Evolutionary conservation across 2,888 invertebrate species (phyloP), one percentile per base, ranked within the genome.

Genomic region (Punctoribates punctum): DNA sequence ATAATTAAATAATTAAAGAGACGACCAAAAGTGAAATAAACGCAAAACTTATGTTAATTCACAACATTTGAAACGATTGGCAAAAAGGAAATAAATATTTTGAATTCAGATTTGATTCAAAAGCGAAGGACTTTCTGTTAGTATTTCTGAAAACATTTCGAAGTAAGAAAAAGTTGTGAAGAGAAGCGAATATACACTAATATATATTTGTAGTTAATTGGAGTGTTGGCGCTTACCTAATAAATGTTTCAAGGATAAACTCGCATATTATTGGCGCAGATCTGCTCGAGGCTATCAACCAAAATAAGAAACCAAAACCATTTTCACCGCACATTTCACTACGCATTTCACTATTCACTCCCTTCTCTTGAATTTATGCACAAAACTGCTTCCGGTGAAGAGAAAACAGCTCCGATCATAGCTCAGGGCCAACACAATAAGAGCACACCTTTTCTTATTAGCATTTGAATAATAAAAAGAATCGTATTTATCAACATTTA

Each of bases 171-270:
- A 25, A 54, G 8, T 5, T n/a, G 20, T 60, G 3, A 29, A 25
- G 27, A 15, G 27, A 60, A 27, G 25, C 60, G 25, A 27, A 29
- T 27, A 60, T 60, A 60, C 25, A 27, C 60, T 60, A 29, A 60
- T 34, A 34, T 60, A 27, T 60, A 60, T 25, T 20, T 60, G 27
- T 27, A 60, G 60, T 60, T 60, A 60, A 60, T 60, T 60, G 25
- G 60, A 25, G 42, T 51, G 17, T 51, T 17, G 20, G 60, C 60
- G 60, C 60, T 60, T 60, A 60, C 60, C 60, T 60, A 60, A 60
- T 60, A 60, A 60, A 60, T 60, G 60, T 60, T 60, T 60, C 60
- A 60, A 60, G 60, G 60, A 60, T 60, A 60, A 60, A 60, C 60
- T 60, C 4, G 25, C 25, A 60, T 60, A 60, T 25, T 60, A 60